phyloP scores from a whole-genome alignment of 2,888 invertebrate genomes.

The Sipunculus nudus region DNA sequence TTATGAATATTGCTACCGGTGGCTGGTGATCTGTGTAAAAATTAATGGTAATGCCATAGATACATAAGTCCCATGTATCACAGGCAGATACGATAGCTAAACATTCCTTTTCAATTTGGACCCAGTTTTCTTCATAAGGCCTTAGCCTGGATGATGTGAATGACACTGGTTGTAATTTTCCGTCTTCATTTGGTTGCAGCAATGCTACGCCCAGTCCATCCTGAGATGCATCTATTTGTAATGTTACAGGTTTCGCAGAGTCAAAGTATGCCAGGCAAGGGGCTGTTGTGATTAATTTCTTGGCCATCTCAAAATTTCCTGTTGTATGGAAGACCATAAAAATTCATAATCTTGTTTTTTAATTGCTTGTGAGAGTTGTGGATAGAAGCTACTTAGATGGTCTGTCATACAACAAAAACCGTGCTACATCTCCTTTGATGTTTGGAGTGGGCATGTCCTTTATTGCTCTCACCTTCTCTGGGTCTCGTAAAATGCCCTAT shows the following conservation, averaged over 20 bases:
- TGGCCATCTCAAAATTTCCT: constrained; percentile 4
- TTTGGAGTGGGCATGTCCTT: constrained; percentile 13
- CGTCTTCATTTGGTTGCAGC: background rate
- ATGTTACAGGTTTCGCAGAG: background rate
- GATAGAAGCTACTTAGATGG: constrained; percentile 8
- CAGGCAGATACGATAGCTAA: constrained; percentile 1
- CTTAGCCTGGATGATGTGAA: background rate
- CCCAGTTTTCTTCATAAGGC: background rate
- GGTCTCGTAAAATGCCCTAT: constrained; percentile 8
- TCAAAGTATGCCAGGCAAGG: constrained; percentile 17
- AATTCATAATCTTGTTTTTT: constrained; percentile 7
- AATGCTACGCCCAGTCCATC: constrained; percentile 5
- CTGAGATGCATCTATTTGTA: constrained; percentile 14
- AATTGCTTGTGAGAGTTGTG: background rate
- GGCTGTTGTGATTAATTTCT: constrained; percentile 6
- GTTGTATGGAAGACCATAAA: constrained; percentile 1
- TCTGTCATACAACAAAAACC: constrained; percentile 17
- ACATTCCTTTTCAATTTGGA: constrained; percentile 10
- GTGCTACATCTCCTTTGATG: constrained; percentile 1
- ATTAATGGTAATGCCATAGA: constrained; percentile 7
- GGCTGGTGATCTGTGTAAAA: constrained; percentile 18
- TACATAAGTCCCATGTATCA: constrained; percentile 9
- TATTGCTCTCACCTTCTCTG: constrained; percentile 9
- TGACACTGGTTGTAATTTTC: background rate
- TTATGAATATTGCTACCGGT: constrained; percentile 5